Evolutionary conservation across 1,140 invertebrate species (phyloP).

Genomic region (Orius insidiosus): DNA sequence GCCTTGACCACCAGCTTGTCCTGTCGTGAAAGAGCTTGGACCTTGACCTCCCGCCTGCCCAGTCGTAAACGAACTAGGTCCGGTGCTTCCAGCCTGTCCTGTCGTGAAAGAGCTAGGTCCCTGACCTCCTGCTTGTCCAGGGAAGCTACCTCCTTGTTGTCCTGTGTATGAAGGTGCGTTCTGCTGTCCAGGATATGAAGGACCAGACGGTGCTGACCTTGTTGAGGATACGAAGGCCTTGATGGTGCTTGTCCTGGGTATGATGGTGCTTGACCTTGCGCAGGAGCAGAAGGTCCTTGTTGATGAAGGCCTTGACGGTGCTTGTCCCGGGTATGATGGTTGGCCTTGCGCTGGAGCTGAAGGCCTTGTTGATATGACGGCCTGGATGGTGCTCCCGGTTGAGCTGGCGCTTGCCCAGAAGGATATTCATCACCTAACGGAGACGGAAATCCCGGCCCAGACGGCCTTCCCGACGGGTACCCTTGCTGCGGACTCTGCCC

Average conservation of each 20-base stretch:
- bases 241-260: constrained; percentile 17
- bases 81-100: constrained; percentile 19
- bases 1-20: constrained; percentile 19
- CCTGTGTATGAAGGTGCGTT: constrained; percentile 11
- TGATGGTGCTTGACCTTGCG: constrained; percentile 19
- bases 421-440: constrained; percentile 8
- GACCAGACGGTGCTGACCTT: constrained; percentile 14
- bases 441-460: constrained; percentile 7
- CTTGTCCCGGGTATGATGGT: constrained; percentile 20
- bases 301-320: constrained; percentile 18
- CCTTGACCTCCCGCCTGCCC: constrained; percentile 18
- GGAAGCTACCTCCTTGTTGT: background rate
- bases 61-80: constrained; percentile 20
- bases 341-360: constrained; percentile 14
- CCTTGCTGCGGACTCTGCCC: constrained; percentile 16
- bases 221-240: constrained; percentile 17
- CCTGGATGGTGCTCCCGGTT: constrained; percentile 3
- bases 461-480: constrained; percentile 16
- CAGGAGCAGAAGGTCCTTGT: too few relatives aligned
- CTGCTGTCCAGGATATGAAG: constrained; percentile 17
- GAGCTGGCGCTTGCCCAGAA: background rate
- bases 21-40: constrained; percentile 12
- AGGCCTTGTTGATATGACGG: constrained; percentile 12
- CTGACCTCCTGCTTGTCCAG: constrained; percentile 18
- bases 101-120: constrained; percentile 18